Percentiles rank a stretch among this genome's conserved stretches.
These are phyloP conservation scores for Parnassius apollo DNA, from an alignment of 2,888 invertebrate species.

Conservation along the genomic window DNA sequence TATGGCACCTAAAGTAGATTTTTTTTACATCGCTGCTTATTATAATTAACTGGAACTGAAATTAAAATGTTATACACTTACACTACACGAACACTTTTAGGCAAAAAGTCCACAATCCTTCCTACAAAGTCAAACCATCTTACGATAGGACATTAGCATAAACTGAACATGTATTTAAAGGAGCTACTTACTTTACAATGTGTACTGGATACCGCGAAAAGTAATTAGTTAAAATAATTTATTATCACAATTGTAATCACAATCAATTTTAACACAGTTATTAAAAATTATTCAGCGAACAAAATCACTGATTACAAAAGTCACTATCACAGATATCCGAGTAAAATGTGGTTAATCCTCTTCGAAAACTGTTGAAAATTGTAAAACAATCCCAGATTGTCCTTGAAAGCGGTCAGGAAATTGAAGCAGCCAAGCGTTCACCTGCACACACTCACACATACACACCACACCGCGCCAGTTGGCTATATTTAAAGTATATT, in stretches of 20 bases:
- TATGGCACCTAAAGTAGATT: not conserved
- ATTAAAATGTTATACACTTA: too few species aligned
- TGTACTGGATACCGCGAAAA: conserved; percentile 7
- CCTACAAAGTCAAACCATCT: too few species aligned
- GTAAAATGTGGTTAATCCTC: conserved; percentile 40
- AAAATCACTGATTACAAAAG: conserved; percentile 33
- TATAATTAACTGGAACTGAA: too few species aligned
- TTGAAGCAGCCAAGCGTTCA: conserved; percentile 53
- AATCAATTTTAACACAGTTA: conserved; percentile 22
- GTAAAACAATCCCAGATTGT: conserved; percentile 41
- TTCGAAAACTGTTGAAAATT: conserved; percentile 40
- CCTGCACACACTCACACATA: conserved; percentile 56
- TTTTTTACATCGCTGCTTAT: too few species aligned
- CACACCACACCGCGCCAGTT: conserved; percentile 43
- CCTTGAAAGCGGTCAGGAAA: conserved; percentile 60
- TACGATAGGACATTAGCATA: too few species aligned
- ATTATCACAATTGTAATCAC: conserved; percentile 37
- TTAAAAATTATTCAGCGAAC: conserved; percentile 29
- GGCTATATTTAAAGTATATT: conserved; percentile 41
- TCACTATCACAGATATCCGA: conserved; percentile 59
- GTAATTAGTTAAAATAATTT: conserved; percentile 27
- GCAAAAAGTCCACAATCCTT: too few species aligned
- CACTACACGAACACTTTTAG: too few species aligned
- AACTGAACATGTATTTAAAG: not conserved
- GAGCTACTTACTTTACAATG: conserved; percentile 19